Conservation (phyloP, 1,140 invertebrate species). For the Drosophila simulans region DNA sequence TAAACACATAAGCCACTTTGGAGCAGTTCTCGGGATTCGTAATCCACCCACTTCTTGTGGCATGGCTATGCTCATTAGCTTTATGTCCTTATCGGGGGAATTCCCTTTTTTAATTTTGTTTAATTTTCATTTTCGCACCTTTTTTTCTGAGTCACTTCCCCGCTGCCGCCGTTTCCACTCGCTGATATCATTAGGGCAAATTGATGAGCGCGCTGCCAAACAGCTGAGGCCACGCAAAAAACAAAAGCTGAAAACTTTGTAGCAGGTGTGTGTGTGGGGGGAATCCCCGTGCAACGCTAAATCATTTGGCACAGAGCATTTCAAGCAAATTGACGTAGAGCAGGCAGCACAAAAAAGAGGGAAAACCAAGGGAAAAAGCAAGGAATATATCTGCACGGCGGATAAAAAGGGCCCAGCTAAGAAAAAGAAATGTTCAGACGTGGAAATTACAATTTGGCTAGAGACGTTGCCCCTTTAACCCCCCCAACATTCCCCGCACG, state of each 20-base stretch:
- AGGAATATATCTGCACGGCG: conserved; percentile 21
- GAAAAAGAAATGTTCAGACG: conserved; percentile 52
- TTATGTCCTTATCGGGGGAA: conserved; percentile 60
- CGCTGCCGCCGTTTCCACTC: conserved; percentile 5
- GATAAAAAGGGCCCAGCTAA: conserved; percentile 12
- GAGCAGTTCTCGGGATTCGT: conserved; percentile 23
- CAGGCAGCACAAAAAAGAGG: not conserved
- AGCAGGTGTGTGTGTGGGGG: conserved; percentile 28
- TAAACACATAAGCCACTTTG: conserved; percentile 61
- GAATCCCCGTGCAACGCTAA: conserved; percentile 62
- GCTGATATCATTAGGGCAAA: conserved; percentile 78
- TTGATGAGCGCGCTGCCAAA: conserved; percentile 73
- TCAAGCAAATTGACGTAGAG: conserved; percentile 77
- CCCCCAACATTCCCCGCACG: not conserved
- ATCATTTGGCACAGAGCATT: conserved; percentile 80
- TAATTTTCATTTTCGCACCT: conserved; percentile 81
- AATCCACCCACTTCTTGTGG: conserved; percentile 1
- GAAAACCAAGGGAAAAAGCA: conserved; percentile 16
- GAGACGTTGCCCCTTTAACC: conserved; percentile 20
- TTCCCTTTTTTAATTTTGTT: conserved; percentile 76
- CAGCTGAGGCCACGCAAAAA: conserved; percentile 73
- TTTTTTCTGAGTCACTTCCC: conserved; percentile 28
- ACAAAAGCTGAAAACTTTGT: conserved; percentile 69
- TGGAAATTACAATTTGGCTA: conserved; percentile 78
- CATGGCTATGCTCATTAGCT: conserved; percentile 54